phyloP scores from a whole-genome alignment of 2,888 invertebrate genomes.

The Tachina lurida region DNA sequence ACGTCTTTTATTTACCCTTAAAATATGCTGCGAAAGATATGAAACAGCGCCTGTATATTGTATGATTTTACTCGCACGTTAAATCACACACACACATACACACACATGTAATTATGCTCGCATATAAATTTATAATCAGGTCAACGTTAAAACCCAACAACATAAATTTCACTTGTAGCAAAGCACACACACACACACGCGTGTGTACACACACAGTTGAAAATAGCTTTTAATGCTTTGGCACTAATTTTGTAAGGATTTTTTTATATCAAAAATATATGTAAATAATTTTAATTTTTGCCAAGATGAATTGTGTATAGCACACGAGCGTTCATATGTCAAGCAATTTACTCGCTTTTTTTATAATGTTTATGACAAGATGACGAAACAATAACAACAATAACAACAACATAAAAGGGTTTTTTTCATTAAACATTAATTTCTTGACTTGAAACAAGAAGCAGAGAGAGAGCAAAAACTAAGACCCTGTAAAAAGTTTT shows the following conservation, averaged over 20 bases:
- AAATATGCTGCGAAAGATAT: slow-evolving; percentile 40
- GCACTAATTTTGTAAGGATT: slow-evolving; percentile 72
- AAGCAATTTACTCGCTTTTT: slow-evolving; percentile 24
- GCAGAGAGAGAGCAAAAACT: background rate
- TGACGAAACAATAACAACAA: slow-evolving; percentile 46
- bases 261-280: background rate
- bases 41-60: slow-evolving; percentile 25
- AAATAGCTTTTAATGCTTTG: slow-evolving; percentile 68
- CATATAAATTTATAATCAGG: slow-evolving; percentile 61
- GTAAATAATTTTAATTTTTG: slow-evolving; percentile 29
- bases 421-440: slow-evolving; percentile 40
- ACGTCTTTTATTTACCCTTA: slow-evolving; percentile 54
- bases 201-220: background rate
- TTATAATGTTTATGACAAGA: slow-evolving; percentile 53
- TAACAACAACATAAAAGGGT: slow-evolving; percentile 42
- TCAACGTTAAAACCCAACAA: slow-evolving; percentile 47
- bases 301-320: slow-evolving; percentile 29
- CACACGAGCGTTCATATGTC: slow-evolving; percentile 4
- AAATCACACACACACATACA: background rate
- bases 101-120: slow-evolving; percentile 18
- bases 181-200: background rate
- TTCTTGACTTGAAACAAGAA: slow-evolving; percentile 56
- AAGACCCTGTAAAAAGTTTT: slow-evolving; percentile 35
- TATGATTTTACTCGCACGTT: slow-evolving; percentile 25
- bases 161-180: slow-evolving; percentile 1